Conservation (phyloP, 2,113 vertebrate genomes). For the Taxidea taxus region DNA sequence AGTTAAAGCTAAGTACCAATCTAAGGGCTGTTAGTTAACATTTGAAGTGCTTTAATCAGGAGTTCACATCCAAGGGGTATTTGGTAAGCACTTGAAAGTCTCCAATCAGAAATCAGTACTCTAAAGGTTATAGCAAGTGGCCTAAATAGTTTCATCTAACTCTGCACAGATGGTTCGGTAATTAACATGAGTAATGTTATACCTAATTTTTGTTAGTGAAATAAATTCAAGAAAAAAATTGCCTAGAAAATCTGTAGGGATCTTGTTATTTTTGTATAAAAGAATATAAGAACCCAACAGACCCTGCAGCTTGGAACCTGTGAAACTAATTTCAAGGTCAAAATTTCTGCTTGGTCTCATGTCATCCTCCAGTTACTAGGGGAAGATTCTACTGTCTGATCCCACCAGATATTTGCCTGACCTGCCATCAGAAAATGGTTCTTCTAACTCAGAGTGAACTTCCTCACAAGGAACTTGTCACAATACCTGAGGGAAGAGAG, state of each 20-base stretch:
- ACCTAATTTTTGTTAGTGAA: background rate
- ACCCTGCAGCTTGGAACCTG: background rate
- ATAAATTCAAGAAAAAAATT: background rate
- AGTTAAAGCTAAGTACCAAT: background rate
- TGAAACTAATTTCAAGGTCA: background rate
- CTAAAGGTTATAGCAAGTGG: background rate
- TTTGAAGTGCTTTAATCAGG: background rate
- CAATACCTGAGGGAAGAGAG: background rate
- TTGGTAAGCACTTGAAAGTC: background rate
- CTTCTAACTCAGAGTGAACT: background rate
- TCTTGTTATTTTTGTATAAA: background rate
- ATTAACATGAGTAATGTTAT: background rate
- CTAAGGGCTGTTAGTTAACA: background rate
- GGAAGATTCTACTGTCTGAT: background rate
- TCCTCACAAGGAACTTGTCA: background rate
- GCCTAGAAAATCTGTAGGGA: background rate
- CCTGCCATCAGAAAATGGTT: background rate
- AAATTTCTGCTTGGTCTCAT: background rate
- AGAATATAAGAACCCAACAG: background rate
- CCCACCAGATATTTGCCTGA: background rate
- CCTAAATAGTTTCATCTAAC: background rate
- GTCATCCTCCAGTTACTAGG: background rate
- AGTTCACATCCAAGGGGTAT: background rate
- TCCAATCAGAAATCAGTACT: background rate
- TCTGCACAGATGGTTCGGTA: background rate